phyloP scores from a whole-genome alignment of 1,140 invertebrate genomes.

The Sitobion miscanthi region DNA sequence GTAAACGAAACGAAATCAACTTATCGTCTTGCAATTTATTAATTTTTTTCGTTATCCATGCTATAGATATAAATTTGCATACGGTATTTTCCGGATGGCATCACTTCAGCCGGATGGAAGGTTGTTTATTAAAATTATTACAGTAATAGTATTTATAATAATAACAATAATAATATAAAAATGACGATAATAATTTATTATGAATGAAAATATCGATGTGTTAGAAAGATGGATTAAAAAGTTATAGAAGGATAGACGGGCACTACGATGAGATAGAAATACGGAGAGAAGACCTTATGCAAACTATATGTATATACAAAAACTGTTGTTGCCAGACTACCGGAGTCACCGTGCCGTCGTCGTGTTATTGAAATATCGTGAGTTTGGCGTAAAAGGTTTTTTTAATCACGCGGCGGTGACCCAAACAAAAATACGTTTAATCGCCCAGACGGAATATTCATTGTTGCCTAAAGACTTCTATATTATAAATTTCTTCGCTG shows the following conservation, averaged over 20 bases:
- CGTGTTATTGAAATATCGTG: background rate
- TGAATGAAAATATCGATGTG: background rate
- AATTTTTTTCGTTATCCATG: background rate
- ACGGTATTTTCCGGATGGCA: too few species aligned
- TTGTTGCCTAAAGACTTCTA: background rate
- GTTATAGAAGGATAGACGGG: background rate
- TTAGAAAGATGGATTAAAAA: background rate
- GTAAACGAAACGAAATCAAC: background rate
- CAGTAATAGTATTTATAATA: background rate
- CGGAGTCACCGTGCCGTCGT: background rate
- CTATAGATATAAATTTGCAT: background rate
- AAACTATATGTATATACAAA: background rate
- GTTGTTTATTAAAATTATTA: too few species aligned
- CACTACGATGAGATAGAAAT: background rate
- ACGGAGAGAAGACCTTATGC: background rate
- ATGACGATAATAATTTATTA: background rate
- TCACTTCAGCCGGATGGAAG: too few species aligned
- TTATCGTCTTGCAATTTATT: background rate
- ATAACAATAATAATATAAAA: background rate
- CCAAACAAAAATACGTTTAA: slow-evolving; percentile 34
- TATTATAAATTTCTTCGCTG: background rate
- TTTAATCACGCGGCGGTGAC: background rate
- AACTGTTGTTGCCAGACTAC: background rate
- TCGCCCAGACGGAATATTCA: slow-evolving; percentile 12
- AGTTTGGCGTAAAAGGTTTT: background rate